These are phyloP conservation scores for Copsychus sechellarum DNA, from an alignment of 2,113 vertebrate species.

Conservation along the genomic window DNA sequence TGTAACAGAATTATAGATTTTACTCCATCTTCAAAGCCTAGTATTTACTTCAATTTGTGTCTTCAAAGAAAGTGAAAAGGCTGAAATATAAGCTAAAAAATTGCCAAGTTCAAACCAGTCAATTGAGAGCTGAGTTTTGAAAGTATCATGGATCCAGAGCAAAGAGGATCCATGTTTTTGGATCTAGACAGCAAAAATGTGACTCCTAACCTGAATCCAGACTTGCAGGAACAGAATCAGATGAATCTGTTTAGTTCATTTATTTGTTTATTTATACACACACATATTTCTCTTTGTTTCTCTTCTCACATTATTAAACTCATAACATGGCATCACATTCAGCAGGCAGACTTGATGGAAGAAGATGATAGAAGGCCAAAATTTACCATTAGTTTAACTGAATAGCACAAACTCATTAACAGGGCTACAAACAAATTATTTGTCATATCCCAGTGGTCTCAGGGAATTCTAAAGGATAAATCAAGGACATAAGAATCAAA, in stretches of 20 bases:
- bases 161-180: background rate
- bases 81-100: background rate
- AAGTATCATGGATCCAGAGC: background rate
- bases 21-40: background rate
- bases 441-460: background rate
- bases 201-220: background rate
- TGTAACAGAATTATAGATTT: background rate
- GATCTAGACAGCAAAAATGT: background rate
- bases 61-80: background rate
- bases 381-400: background rate
- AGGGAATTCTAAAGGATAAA: background rate
- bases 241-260: background rate
- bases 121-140: background rate
- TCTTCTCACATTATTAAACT: background rate
- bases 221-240: background rate
- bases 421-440: background rate
- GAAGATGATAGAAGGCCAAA: background rate
- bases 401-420: background rate
- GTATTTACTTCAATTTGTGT: background rate
- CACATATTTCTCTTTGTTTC: fast-evolving
- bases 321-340: fast-evolving
- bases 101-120: background rate
- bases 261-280: background rate
- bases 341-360: background rate
- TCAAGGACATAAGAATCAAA: background rate